Percentiles rank a stretch among this genome's conserved stretches.
Conservation (phyloP, 2,888 invertebrate species). For the Spatulosminthurus flaviceps region DNA sequence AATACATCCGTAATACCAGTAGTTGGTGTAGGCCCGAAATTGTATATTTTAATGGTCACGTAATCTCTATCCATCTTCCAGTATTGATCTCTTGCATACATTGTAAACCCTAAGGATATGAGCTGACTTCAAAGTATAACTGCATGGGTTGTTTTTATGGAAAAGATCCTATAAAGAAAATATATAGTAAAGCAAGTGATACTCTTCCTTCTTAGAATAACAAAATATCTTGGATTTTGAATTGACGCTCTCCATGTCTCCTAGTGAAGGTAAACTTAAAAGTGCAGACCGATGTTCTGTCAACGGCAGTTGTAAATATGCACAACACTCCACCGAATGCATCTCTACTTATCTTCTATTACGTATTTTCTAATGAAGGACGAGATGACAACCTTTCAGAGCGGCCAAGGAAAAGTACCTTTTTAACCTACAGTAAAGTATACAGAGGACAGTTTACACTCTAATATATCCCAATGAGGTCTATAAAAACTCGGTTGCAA, state of each 20-base stretch:
- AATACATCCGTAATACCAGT: not conserved
- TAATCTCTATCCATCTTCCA: not conserved
- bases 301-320: slow-evolving; percentile 26
- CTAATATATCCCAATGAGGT: too few species aligned
- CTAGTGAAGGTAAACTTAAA: slow-evolving; percentile 26
- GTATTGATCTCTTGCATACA: slow-evolving; percentile 1
- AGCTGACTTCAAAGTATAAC: too few species aligned
- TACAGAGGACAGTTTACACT: too few species aligned
- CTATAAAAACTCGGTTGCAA: not conserved
- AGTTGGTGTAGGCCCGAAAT: not conserved
- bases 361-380: slow-evolving; percentile 35
- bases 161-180: not conserved
- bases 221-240: slow-evolving; percentile 6
- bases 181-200: not conserved
- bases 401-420: not conserved
- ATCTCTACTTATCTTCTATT: slow-evolving; percentile 25
- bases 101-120: too few species aligned
- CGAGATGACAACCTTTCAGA: slow-evolving; percentile 12
- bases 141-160: too few species aligned
- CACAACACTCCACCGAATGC: not conserved
- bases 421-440: not conserved
- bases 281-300: slow-evolving; percentile 42
- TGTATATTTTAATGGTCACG: not conserved
- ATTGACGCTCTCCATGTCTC: too few species aligned
- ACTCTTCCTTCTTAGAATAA: slow-evolving; percentile 28